phyloP scores from a whole-genome alignment of 2,888 invertebrate genomes.

The Xanthia togata region DNA sequence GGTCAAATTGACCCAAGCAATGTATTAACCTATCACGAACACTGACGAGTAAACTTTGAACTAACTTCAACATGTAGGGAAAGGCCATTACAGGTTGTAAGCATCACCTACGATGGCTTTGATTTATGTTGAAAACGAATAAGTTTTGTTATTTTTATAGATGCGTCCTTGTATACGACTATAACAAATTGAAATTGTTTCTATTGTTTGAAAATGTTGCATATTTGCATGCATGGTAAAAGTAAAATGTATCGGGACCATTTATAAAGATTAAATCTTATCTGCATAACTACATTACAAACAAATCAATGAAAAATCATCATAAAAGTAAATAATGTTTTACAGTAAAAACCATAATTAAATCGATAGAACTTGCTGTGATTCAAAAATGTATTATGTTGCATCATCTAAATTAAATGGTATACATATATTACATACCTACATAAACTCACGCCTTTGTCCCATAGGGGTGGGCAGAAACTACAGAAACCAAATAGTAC shows the following conservation, averaged over 20 bases:
- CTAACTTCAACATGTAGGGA: slow-evolving; percentile 21
- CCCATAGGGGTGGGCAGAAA: not conserved
- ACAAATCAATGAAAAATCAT: too few relatives aligned
- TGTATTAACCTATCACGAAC: slow-evolving; percentile 34
- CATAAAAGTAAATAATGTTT: not conserved
- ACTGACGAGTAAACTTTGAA: slow-evolving; percentile 38
- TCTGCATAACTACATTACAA: too few relatives aligned
- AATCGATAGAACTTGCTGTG: not conserved
- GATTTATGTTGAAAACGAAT: not conserved
- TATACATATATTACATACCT: not conserved
- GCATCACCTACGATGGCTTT: not conserved
- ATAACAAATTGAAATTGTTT: too few relatives aligned
- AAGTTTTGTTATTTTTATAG: not conserved
- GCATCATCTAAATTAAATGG: not conserved
- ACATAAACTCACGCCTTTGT: too few relatives aligned
- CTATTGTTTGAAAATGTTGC: too few relatives aligned
- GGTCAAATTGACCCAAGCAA: slow-evolving; percentile 44
- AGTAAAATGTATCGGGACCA: too few relatives aligned
- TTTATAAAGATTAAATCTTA: too few relatives aligned
- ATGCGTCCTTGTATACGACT: not conserved
- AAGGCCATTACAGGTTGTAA: slow-evolving; percentile 7
- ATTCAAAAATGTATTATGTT: too few relatives aligned
- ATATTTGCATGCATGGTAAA: too few relatives aligned
- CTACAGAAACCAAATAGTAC: not conserved
- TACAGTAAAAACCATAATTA: too few relatives aligned